phyloP scores from a whole-genome alignment of 1,140 invertebrate genomes.

The Drosophila persimilis region DNA sequence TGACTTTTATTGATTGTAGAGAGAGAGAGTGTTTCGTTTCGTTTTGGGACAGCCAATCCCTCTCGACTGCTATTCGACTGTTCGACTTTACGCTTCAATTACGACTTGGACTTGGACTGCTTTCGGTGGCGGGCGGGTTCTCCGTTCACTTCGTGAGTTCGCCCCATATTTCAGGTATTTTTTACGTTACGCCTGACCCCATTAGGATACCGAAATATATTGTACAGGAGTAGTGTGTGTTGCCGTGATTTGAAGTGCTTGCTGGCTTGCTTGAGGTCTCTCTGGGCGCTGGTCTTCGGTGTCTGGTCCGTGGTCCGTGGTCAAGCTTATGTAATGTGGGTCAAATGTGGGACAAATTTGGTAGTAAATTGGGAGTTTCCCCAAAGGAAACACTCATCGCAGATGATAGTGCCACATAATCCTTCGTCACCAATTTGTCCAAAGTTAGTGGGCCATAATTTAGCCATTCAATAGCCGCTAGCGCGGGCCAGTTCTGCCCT shows the following conservation, averaged over 20 bases:
- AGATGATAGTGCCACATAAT: slow-evolving; percentile 22
- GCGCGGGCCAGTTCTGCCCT: neutral
- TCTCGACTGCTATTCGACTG: slow-evolving; percentile 43
- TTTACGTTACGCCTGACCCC: slow-evolving; percentile 56
- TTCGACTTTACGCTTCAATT: slow-evolving; percentile 75
- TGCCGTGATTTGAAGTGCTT: slow-evolving; percentile 54
- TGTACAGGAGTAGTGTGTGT: slow-evolving; percentile 27
- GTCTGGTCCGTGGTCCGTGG: slow-evolving; percentile 4
- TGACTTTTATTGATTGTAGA: slow-evolving; percentile 73
- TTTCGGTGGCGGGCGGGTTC: slow-evolving; percentile 24
- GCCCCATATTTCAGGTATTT: slow-evolving; percentile 64
- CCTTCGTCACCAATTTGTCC: slow-evolving; percentile 26
- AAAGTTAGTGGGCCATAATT: slow-evolving; percentile 41
- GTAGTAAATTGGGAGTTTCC: neutral
- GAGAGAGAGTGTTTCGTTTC: slow-evolving; percentile 19
- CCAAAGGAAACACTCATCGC: neutral
- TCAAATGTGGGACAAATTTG: slow-evolving; percentile 16
- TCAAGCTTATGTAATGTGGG: slow-evolving; percentile 63
- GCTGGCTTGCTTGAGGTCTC: slow-evolving; percentile 12
- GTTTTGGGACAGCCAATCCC: slow-evolving; percentile 45
- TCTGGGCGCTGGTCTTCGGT: neutral
- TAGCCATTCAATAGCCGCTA: slow-evolving; percentile 41
- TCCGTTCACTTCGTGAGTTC: slow-evolving; percentile 59
- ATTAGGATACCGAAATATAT: slow-evolving; percentile 40
- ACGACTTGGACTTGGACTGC: slow-evolving; percentile 33